Base-by-base conservation (phyloP, 1,140 invertebrate genomes). In the Lethrus apterus region DNA sequence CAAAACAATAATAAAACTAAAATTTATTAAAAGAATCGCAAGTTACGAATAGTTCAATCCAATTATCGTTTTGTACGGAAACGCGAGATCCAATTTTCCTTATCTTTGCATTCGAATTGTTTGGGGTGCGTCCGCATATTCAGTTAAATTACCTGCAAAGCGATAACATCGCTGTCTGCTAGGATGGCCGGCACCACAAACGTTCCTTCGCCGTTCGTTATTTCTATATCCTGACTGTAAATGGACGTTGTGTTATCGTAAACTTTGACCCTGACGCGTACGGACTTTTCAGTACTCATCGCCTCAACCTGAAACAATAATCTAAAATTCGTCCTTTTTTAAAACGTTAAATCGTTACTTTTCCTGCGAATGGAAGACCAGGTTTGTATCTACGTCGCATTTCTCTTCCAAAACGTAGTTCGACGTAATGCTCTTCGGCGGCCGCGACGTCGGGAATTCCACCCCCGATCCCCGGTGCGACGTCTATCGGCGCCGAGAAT, bases 211-310 rank as follows among this genome's bases (percentile, higher is more conserved):
- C 77, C 75, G 14, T 72, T 72, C 0, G 74, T 69, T 62, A 80
- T 79, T 59, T 80, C 78, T 13, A 80, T 78, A 51, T 79, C 77
- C 57, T 80, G 78, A 50, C 77, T 79, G 61, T 79, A 80, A 53
- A 80, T 79, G 21, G 77, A 74, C 2, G 78, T 80, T 10, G 73
- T 72, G 60, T 79, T 76, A 51, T 80, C 78, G 51, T 78, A 77
- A 3, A 80, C 70, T 62, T 79, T 79, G 0, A 80, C 77, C 1
- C 77, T 69, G 2, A 80, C 78, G 30, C 77, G 66, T 2, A 80
- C 75, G 5, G 69, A 69, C 55, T 77, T 77, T 57, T 80, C 78
- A 0, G 77, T 79, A 46, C 77, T 80, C 61, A 79, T 73, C 21
- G 77, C 77, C 70, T 80, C 77, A 1, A 80, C 77, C 78, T 80